phyloP scores from a whole-genome alignment of 2,888 invertebrate genomes.

The Eumerus sabulonum region DNA sequence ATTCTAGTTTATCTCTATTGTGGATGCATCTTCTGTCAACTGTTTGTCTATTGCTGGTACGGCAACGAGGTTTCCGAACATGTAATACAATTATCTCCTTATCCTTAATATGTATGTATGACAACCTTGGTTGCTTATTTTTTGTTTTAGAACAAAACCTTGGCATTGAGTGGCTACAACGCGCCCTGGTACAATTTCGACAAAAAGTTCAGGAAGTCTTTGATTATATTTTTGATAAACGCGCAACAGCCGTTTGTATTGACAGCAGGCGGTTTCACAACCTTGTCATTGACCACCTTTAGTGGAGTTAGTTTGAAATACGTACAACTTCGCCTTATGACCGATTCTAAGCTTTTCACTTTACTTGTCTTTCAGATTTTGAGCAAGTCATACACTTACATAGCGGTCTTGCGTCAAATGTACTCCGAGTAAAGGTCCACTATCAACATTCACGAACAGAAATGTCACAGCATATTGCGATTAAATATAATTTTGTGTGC shows the following conservation, averaged over 20 bases:
- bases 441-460: too few species aligned
- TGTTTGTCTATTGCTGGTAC: constrained; percentile 74
- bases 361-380: constrained; percentile 67
- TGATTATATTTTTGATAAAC: constrained; percentile 71
- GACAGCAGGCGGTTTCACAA: constrained; percentile 73
- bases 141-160: constrained; percentile 71
- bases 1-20: constrained; percentile 72
- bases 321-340: background rate
- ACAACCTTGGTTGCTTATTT: constrained; percentile 5
- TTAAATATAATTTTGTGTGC: too few species aligned
- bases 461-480: too few species aligned
- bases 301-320: constrained; percentile 42
- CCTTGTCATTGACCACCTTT: constrained; percentile 72
- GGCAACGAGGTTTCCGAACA: constrained; percentile 74
- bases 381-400: constrained; percentile 73
- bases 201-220: constrained; percentile 66
- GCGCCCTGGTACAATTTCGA: constrained; percentile 72
- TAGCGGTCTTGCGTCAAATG: constrained; percentile 73
- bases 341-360: background rate
- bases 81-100: constrained; percentile 51
- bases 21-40: constrained; percentile 71
- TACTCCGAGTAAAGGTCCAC: too few species aligned
- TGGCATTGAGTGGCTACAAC: constrained; percentile 70
- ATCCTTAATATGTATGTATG: background rate
- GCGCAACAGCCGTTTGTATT: constrained; percentile 71